Base-by-base conservation (phyloP, 2,888 invertebrate genomes). In the Euclidia mi region DNA sequence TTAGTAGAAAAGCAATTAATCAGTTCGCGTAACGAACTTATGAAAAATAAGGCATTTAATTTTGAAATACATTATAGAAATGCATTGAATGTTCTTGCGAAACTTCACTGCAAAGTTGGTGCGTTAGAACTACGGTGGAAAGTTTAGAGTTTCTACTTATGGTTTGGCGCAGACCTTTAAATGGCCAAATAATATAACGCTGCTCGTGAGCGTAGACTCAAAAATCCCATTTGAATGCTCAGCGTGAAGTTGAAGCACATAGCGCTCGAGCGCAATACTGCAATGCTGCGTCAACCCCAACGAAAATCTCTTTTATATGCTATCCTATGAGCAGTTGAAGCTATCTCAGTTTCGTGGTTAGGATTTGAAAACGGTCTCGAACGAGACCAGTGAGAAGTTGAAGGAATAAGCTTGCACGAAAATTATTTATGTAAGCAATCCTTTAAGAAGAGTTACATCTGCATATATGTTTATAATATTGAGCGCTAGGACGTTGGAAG, bases 211-310 rank as follows among this genome's bases (percentile, higher is more conserved):
- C 63, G 63, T 63, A 59, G 56, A 57, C 65, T 76, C 64, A 71
- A 76, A 77, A 68, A 71, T 67, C 68, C 61, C 57, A 71, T 77
- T 76, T 76, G 67, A 65, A 67, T 66, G 52, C 56, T 63, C 38
- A 43, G 53, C 51, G 64, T 46, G 55, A 76, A 78, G 61, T 74
- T 71, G 45, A 38, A 63, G 48, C 40, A 49, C 60, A 65, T 53
- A 67, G 52, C 43, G 40, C 50, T 47, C n/a, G 50, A 47, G 55
- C 50, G 51, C 49, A 60, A 59, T 55, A 47, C 61, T 55, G 65
- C 65, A 76, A 58, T 53, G 50, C 61, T 47, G 43, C 56, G 63
- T 42, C 48, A 52, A 64, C 68, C 65, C 58, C 64, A 47, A 64
- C 63, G 48, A 51, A 68, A 78, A 77, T 68, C 76, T 72, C 64